These are phyloP conservation scores for Neria commutata DNA, from an alignment of 2,888 invertebrate species.

Conservation along the genomic window DNA sequence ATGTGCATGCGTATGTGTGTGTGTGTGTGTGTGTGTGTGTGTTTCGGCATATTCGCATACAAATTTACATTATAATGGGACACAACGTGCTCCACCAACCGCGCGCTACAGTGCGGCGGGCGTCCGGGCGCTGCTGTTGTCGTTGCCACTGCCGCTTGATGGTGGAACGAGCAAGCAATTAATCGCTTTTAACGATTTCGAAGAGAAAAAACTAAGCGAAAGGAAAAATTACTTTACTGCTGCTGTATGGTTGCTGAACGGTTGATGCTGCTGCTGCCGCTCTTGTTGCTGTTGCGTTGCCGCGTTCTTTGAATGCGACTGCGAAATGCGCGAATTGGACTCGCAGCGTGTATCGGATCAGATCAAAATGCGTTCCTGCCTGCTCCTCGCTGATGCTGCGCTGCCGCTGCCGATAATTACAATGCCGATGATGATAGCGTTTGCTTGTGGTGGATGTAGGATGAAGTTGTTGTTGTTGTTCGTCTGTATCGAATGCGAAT, in stretches of 20 bases:
- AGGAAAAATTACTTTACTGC: conserved; percentile 49
- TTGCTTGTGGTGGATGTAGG: too few species aligned
- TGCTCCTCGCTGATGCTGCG: too few species aligned
- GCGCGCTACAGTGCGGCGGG: conserved; percentile 31
- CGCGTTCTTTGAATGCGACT: conserved; percentile 33
- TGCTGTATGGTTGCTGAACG: conserved; percentile 23
- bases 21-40: not conserved
- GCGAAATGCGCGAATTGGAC: too few species aligned
- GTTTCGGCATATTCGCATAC: too few species aligned
- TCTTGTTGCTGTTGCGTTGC: conserved; percentile 38
- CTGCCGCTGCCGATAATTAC: too few species aligned
- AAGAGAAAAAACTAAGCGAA: too few species aligned
- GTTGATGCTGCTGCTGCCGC: conserved; percentile 33
- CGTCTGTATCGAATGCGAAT: conserved; percentile 27
- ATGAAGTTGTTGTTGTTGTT: conserved; percentile 6
- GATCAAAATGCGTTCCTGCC: too few species aligned
- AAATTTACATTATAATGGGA: too few species aligned
- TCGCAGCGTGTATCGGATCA: too few species aligned
- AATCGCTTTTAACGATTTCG: conserved; percentile 53
- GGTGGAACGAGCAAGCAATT: conserved; percentile 47
- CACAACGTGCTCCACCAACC: not conserved
- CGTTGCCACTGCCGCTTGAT: conserved; percentile 33
- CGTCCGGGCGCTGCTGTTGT: conserved; percentile 26
- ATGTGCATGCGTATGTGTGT: not conserved
- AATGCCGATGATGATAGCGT: too few species aligned